These are phyloP conservation scores for Oscheius onirici DNA, from an alignment of 2,888 invertebrate species.

Conservation along the genomic window DNA sequence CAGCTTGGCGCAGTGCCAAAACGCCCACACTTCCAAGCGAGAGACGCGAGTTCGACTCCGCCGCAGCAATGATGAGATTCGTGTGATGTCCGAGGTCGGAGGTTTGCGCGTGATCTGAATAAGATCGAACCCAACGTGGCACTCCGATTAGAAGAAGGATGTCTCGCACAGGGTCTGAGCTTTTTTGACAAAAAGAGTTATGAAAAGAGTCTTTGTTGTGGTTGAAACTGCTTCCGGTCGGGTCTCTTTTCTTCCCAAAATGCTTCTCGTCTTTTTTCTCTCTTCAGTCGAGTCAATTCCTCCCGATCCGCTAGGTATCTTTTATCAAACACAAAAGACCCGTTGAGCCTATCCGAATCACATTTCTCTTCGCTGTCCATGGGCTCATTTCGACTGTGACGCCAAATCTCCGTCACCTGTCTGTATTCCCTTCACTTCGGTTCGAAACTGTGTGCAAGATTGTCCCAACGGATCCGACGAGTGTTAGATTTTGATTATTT, in stretches of 20 bases:
- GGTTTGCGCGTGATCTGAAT: slow-evolving; percentile 38
- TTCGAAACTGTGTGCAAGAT: slow-evolving; percentile 57
- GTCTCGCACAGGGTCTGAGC: slow-evolving; percentile 36
- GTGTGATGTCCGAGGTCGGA: slow-evolving; percentile 35
- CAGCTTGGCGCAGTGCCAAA: slow-evolving; percentile 23
- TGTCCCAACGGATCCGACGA: slow-evolving; percentile 62
- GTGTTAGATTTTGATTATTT: slow-evolving; percentile 32
- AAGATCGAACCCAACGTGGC: slow-evolving; percentile 42
- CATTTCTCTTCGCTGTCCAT: slow-evolving; percentile 45
- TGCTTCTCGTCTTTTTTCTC: slow-evolving; percentile 1
- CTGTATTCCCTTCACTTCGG: slow-evolving; percentile 54
- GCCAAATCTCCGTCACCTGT: slow-evolving; percentile 38
- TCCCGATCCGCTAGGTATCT: slow-evolving; percentile 9
- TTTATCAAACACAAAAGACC: neutral
- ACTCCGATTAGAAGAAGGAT: slow-evolving; percentile 31
- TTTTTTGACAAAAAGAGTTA: neutral
- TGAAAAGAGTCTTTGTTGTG: neutral
- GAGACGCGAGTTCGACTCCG: slow-evolving; percentile 26
- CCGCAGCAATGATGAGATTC: slow-evolving; percentile 30
- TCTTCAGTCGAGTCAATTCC: slow-evolving; percentile 4
- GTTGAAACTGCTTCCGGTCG: too few species aligned
- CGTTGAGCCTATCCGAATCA: slow-evolving; percentile 43
- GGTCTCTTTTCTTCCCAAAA: neutral
- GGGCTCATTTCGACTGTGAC: slow-evolving; percentile 54
- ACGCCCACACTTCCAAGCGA: neutral